A percentile compares a stretch with the other conserved stretches of the same genome.
phyloP scores from a whole-genome alignment of 2,113 vertebrate genomes.

The Fulica atra region DNA sequence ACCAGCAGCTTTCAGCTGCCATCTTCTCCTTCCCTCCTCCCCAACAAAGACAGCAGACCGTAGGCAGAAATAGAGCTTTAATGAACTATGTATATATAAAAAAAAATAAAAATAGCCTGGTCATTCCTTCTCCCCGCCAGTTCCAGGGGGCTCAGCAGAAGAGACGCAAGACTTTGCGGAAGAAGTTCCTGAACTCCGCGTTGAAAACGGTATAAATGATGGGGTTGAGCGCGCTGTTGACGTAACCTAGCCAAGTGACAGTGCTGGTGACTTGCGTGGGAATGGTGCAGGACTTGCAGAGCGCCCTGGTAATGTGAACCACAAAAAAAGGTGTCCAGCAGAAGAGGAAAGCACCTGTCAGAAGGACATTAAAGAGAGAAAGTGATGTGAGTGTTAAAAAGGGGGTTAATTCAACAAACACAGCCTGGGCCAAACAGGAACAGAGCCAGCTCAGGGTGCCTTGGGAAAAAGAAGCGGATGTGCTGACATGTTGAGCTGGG shows the following conservation, averaged over 20 bases:
- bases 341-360: conserved; percentile 89
- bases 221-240: conserved; percentile 95
- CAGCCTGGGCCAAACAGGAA: neutral
- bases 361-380: neutral
- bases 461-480: neutral
- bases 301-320: conserved; percentile 87
- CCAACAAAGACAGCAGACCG: neutral
- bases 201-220: conserved; percentile 95
- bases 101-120: conserved; percentile 4
- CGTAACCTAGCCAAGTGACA: conserved; percentile 95
- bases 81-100: conserved; percentile 12
- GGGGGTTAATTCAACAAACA: neutral
- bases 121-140: neutral
- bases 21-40: neutral
- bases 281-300: conserved; percentile 83
- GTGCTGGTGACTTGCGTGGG: conserved; percentile 86
- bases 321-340: conserved; percentile 98
- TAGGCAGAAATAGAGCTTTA: conserved; percentile 67
- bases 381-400: neutral
- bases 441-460: neutral
- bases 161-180: conserved; percentile 82
- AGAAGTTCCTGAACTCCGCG: conserved; percentile 89
- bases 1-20: neutral
- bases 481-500: neutral
- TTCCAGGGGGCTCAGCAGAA: conserved; percentile 57